Evolutionary conservation across 2,113 vertebrate species (phyloP).

Genomic region (Malurus melanocephalus): DNA sequence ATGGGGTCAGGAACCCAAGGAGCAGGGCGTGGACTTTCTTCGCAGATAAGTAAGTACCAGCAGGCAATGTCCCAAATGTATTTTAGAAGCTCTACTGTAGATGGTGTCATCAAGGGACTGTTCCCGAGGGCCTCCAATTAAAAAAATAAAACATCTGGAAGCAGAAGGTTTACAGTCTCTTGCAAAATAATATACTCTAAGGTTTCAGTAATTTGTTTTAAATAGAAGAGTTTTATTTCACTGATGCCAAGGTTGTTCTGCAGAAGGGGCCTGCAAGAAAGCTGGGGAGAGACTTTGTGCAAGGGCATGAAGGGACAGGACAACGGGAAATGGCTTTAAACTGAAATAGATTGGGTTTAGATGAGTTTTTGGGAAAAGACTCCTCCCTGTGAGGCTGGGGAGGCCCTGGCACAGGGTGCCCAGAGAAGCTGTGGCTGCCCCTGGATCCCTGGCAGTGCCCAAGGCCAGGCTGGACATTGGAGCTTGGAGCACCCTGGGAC

Average conservation of each 20-base stretch:
- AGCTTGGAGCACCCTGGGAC: accelerated
- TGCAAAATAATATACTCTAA: not conserved
- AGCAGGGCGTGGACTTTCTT: not conserved
- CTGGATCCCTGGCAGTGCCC: not conserved
- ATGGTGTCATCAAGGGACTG: not conserved
- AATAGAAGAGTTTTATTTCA: not conserved
- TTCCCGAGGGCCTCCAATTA: not conserved
- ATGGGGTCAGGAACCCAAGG: not conserved
- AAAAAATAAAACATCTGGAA: not conserved
- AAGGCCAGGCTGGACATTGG: accelerated
- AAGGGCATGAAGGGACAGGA: not conserved
- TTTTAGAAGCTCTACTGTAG: not conserved
- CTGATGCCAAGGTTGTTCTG: not conserved
- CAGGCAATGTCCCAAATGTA: not conserved
- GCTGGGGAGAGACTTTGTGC: not conserved
- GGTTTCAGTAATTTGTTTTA: not conserved
- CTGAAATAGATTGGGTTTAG: not conserved
- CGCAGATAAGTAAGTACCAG: not conserved
- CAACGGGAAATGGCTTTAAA: not conserved
- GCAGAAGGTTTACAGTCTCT: not conserved
- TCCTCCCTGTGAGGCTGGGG: not conserved
- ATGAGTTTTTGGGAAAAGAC: accelerated
- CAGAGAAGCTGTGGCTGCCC: not conserved
- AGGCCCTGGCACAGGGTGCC: not conserved
- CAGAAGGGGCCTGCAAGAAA: not conserved